These are phyloP conservation scores for Torymus texanus DNA, from an alignment of 2,888 invertebrate genomes.

Conservation along the genomic window DNA sequence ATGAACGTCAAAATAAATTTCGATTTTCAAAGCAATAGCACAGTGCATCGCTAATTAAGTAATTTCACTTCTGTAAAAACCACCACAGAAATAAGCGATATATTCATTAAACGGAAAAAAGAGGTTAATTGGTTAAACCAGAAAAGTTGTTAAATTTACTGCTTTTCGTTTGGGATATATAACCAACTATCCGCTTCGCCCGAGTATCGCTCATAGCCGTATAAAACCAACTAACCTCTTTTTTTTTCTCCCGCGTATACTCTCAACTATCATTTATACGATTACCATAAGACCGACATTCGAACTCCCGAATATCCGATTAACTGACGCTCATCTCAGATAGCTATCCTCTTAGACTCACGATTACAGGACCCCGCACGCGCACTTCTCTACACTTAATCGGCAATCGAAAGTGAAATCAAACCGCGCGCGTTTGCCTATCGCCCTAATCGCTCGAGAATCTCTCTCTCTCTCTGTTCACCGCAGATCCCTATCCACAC, in stretches of 20 bases:
- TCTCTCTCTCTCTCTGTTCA: no score
- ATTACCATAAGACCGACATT: slow-evolving; percentile 29
- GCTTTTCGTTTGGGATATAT: slow-evolving; percentile 36
- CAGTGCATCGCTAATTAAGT: no score
- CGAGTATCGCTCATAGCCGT: slow-evolving; percentile 1
- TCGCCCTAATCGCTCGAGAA: background rate
- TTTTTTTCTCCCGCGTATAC: slow-evolving; percentile 18
- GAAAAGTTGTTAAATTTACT: slow-evolving; percentile 41
- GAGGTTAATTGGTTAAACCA: slow-evolving; percentile 44
- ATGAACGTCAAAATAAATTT: no score
- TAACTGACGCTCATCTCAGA: no score
- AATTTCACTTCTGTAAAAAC: slow-evolving; percentile 7
- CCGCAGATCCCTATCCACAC: background rate
- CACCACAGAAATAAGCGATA: background rate
- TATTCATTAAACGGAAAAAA: slow-evolving; percentile 29
- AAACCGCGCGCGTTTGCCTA: background rate
- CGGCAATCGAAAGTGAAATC: slow-evolving; percentile 35
- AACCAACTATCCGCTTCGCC: slow-evolving; percentile 26
- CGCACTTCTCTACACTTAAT: no score
- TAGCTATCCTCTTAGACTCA: no score
- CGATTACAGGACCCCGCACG: no score
- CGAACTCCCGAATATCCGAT: no score
- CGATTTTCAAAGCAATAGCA: no score
- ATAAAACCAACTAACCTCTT: slow-evolving; percentile 52
- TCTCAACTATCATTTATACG: slow-evolving; percentile 23